Evolutionary conservation across 2,113 vertebrate genomes (phyloP), one percentile per base, ranked within the genome.

Genomic region (Macaca mulatta): DNA sequence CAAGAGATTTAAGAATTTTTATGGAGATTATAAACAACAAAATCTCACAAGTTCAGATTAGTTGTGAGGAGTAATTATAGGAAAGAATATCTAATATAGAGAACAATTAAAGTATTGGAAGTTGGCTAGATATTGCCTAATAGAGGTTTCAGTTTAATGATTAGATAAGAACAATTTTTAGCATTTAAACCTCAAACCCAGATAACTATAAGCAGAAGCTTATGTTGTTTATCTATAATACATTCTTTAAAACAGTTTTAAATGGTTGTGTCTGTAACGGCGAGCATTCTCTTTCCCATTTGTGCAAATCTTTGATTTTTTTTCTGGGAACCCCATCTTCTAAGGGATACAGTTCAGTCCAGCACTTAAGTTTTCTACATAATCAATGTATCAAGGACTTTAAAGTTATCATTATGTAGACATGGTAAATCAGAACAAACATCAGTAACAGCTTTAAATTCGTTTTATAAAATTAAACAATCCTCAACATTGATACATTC

Each of bases 81-180:
- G 72, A 77, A 64, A n/a, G 18, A 90, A 82, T 78, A 97, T 16
- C 52, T 74, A 74, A 64, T 35, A 2, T 70, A 75, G 61, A 67
- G 43, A 91, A 89, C 20, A 79, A n/a, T 78, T 50, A 35, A 79
- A 90, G 45, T 69, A 59, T 20, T 67, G 4, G 12, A 70, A 77
- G 80, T 43, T 64, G 48, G 30, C 75, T 91, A 48, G 30, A 52
- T 67, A 4, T 74, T 93, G 27, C 52, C 74, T 93, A n/a, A 67
- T 45, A 92, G 48, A 72, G 16, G 8, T 52, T 93, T 95, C 61
- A 67, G 48, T 85, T 67, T 45, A 90, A 89, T 93, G 59, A 82
- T 64, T 92, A 69, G n/a, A 38, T 89, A 91, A n/a, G n/a, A 72
- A 50, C 85, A 78, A 72, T 48, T 96, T 96, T 92, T 88, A 80